A percentile compares a stretch with the other conserved stretches of the same genome.
phyloP scores from a whole-genome alignment of 1,140 invertebrate species.

The Pararge aegeria region DNA sequence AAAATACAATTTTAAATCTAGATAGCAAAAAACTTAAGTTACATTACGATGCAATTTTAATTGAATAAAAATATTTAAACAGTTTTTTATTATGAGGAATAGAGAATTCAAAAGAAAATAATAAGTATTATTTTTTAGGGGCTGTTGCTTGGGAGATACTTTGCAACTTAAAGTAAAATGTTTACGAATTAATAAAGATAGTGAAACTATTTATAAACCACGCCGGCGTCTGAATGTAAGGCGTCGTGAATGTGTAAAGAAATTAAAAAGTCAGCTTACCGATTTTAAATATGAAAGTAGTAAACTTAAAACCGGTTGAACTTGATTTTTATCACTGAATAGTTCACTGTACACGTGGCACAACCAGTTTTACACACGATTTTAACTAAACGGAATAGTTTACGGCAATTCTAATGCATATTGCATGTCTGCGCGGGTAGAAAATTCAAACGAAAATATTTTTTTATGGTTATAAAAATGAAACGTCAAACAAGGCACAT shows the following conservation, averaged over 20 bases:
- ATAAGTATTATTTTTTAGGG: no score
- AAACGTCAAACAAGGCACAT: slow-evolving; percentile 59
- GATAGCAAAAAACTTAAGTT: no score
- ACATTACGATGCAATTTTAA: no score
- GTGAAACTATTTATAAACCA: slow-evolving; percentile 56
- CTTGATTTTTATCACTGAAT: slow-evolving; percentile 53
- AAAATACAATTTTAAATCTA: no score
- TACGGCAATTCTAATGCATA: slow-evolving; percentile 44
- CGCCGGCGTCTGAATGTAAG: slow-evolving; percentile 40
- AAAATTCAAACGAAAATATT: slow-evolving; percentile 62
- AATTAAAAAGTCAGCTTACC: slow-evolving; percentile 54
- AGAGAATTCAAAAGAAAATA: no score
- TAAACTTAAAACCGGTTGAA: slow-evolving; percentile 27
- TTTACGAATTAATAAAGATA: slow-evolving; percentile 9
- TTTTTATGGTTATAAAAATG: slow-evolving; percentile 42
- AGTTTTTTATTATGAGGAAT: no score
- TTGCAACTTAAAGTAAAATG: not conserved
- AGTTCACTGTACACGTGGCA: slow-evolving; percentile 51
- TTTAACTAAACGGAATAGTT: slow-evolving; percentile 39
- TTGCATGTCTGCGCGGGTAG: slow-evolving; percentile 69
- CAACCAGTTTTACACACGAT: slow-evolving; percentile 34
- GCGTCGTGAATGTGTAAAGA: slow-evolving; percentile 24
- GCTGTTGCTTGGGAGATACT: no score
- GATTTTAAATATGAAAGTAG: slow-evolving; percentile 40
- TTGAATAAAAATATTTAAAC: no score